These are phyloP conservation scores for Agrochola circellaris DNA, from an alignment of 2,888 invertebrate genomes.

Conservation along the genomic window DNA sequence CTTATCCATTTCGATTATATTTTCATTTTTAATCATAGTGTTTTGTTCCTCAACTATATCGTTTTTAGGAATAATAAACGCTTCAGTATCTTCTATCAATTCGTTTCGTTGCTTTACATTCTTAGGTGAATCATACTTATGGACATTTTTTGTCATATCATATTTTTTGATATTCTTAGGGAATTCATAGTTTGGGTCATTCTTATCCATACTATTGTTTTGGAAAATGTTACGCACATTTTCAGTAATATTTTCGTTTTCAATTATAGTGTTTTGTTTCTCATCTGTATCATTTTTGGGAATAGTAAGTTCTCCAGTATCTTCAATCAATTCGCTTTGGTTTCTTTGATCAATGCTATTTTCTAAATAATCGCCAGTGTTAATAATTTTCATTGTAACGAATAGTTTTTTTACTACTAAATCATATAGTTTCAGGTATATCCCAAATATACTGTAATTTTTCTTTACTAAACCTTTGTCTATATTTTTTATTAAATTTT, in stretches of 20 bases:
- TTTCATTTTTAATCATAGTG: no score
- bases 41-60: no score
- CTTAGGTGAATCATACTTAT: background rate
- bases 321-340: background rate
- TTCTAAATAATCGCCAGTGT: background rate
- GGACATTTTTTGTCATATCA: background rate
- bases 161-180: background rate
- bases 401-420: background rate
- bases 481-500: background rate
- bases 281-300: background rate
- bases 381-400: background rate
- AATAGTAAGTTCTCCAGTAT: background rate
- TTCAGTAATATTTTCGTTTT: background rate
- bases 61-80: no score
- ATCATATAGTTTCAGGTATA: background rate
- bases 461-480: background rate
- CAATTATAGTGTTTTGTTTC: background rate
- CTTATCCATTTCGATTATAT: no score
- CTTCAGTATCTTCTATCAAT: background rate
- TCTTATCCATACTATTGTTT: background rate
- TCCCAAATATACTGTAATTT: background rate
- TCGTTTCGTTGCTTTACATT: background rate
- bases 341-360: background rate
- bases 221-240: background rate
- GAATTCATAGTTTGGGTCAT: no score